Base-by-base conservation (phyloP, 2,888 invertebrate genomes). In the Spisula subtruncata region DNA sequence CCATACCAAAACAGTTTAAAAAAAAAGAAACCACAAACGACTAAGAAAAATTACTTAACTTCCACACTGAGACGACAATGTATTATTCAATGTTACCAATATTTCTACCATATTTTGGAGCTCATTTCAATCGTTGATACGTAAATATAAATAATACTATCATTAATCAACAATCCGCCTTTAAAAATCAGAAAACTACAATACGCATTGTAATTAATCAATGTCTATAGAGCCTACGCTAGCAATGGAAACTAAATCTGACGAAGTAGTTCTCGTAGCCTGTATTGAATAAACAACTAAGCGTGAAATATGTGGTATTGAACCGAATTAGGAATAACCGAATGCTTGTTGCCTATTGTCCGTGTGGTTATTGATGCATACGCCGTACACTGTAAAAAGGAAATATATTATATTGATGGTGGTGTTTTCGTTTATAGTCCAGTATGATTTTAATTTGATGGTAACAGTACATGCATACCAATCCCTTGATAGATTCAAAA, bases 221-320 rank as follows among this genome's bases (percentile, higher is more conserved):
- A 71, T 71, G 71, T 32, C 32, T n/a, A 60, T 60, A 60, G n/a
- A 71, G 29, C 32, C 14, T 71, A 71, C 32, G 71, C 32, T 32
- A 71, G 71, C 29, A 71, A 71, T 71, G 71, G n/a, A n/a, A 60
- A 60, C 60, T n/a, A 32, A 71, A 14, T 71, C 71, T 71, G 71
- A 71, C 32, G 16, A 4, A 32, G 32, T n/a, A 71, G 6, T 32
- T 71, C 71, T 71, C 71, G 12, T 14, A 10, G 0, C 71, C 32
- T 32, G 71, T 1, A 71, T 29, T 4, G 29, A 71, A 71, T 71
- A 71, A 5, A 71, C 71, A 29, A 32, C 71, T 71, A 71, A 71
- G 71, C 71, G 71, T 71, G 16, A 71, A 71, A 25, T 32, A 32
- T 71, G 71, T 71, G 20, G 12, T n/a, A 29, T 71, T 12, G 29